Evolutionary conservation across 2,888 invertebrate species (phyloP).

Genomic region (Cabera pusaria): DNA sequence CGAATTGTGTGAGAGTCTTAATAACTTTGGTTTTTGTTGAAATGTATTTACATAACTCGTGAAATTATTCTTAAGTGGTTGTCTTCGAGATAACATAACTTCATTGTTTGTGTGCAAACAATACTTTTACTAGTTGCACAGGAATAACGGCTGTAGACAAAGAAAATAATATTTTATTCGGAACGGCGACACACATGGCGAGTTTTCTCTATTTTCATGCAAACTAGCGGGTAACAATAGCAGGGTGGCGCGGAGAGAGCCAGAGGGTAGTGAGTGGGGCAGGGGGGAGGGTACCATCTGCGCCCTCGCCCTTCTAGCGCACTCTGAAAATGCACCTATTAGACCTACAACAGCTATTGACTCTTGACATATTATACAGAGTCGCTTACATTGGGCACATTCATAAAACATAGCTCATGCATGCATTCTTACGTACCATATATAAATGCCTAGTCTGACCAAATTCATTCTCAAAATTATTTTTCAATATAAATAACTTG

Average conservation of each 20-base stretch:
- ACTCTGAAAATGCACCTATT: constrained; percentile 58
- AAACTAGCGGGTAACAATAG: constrained; percentile 73
- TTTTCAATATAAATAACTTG: no score
- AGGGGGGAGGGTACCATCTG: constrained; percentile 44
- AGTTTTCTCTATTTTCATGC: constrained; percentile 76
- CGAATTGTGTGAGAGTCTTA: constrained; percentile 20
- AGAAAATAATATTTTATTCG: constrained; percentile 76
- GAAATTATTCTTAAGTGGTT: constrained; percentile 40
- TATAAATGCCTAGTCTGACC: no score
- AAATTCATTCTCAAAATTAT: no score
- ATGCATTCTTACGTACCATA: no score
- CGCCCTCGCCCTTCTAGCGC: constrained; percentile 54
- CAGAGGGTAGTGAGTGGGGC: constrained; percentile 29
- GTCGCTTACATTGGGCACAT: constrained; percentile 1
- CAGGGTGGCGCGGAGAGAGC: constrained; percentile 44
- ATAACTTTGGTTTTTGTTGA: constrained; percentile 17
- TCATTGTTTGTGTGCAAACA: constrained; percentile 60
- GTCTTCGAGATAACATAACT: constrained; percentile 46
- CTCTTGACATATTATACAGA: no score
- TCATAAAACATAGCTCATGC: no score
- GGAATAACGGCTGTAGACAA: constrained; percentile 64
- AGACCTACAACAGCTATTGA: constrained; percentile 22
- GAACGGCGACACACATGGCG: constrained; percentile 70
- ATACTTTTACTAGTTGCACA: constrained; percentile 67
- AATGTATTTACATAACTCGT: constrained; percentile 41